Evolutionary conservation across 2,888 invertebrate species (phyloP), one percentile per base, ranked within the genome.

Genomic region (Spisula solida): DNA sequence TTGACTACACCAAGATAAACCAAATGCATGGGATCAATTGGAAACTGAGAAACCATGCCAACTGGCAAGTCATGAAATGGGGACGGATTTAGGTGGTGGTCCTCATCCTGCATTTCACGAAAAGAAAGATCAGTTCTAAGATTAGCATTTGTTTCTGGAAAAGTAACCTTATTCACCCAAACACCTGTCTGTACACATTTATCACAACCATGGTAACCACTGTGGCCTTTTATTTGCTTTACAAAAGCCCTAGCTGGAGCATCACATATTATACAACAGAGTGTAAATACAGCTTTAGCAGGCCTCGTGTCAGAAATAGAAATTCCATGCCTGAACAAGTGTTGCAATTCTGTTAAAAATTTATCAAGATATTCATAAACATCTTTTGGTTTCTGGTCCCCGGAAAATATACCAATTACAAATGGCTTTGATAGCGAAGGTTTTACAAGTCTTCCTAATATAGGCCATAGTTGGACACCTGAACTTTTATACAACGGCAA

Each of bases 11-110:
- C 96, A 18, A 95, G 82, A 81, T 94, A 95, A 6, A 94, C 93
- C 12, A 94, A 90, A 86, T 96, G 95, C 96, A 96, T 96, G 79
- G 94, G 95, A 87, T 96, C 95, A 14, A 95, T 70, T 14, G 94
- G 93, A 91, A 96, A 93, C 70, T 93, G 89, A 20, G 89, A 51
- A n/a, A 95, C 90, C 89, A 93, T 83, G 0, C 93, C 92, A 81
- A 94, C 75, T 31, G 88, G 29, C 25, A 93, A 51, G 12, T 88
- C 70, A 60, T 29, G 56, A 12, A 93, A 87, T 47, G 93, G 93
- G 29, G 93, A 92, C 25, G 14, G 41, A 0, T 92, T 93, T 80
- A 29, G 81, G 51, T 94, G 94, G 87, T 94, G 94, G 5, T 89
- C 85, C 41, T 82, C 88, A 86, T 93, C 34, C 31, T 41, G 29